phyloP scores from a whole-genome alignment of 2,888 invertebrate genomes.

The Clunio marinus region DNA sequence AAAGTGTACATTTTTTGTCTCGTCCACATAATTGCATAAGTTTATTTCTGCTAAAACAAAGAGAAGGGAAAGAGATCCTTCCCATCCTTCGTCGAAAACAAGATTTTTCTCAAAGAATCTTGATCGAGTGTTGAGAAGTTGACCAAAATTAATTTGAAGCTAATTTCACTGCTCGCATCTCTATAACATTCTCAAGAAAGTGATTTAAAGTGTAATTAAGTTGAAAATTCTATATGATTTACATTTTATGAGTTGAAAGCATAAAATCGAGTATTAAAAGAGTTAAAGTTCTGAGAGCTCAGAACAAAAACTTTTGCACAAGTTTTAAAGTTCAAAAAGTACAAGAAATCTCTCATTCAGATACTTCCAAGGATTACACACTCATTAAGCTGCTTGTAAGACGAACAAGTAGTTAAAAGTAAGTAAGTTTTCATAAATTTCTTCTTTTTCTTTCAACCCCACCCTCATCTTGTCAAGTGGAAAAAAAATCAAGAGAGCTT shows the following conservation, averaged over 20 bases:
- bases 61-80: no score
- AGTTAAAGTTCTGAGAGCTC: no score
- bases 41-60: no score
- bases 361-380: slow-evolving; percentile 12
- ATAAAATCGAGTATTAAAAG: not conserved
- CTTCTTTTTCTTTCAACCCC: no score
- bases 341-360: slow-evolving; percentile 1
- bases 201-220: not conserved
- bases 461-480: slow-evolving; percentile 29
- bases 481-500: slow-evolving; percentile 14
- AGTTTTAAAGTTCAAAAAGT: not conserved
- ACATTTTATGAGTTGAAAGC: not conserved
- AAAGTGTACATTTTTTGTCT: not conserved
- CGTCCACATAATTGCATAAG: not conserved
- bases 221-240: not conserved
- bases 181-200: not conserved
- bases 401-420: no score
- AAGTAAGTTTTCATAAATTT: no score
- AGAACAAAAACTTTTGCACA: slow-evolving; percentile 2
- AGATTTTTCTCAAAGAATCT: not conserved
- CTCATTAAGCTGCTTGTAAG: no score
- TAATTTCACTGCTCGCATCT: not conserved
- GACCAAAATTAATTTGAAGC: not conserved
- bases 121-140: not conserved
- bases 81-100: no score